Conservation (phyloP, 2,888 invertebrate genomes). For the Leuctra nigra region DNA sequence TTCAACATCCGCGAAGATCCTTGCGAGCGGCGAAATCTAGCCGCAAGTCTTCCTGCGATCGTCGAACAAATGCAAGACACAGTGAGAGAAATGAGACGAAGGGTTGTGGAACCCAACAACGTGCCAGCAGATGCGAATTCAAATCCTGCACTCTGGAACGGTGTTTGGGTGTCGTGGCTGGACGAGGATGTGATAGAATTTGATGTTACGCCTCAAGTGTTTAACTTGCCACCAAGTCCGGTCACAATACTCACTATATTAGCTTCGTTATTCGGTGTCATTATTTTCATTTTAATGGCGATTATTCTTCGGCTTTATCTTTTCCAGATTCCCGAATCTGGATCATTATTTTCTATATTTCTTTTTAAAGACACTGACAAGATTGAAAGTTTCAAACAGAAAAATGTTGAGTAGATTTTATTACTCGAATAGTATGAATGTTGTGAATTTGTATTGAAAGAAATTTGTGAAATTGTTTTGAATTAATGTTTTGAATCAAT, state of each 20-base stretch:
- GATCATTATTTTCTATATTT: conserved; percentile 15
- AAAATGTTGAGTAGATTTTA: conserved; percentile 11
- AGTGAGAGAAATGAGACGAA: conserved; percentile 40
- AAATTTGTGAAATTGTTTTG: no score
- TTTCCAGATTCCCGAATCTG: conserved; percentile 1
- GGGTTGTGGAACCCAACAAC: conserved; percentile 43
- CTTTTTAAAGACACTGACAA: background rate
- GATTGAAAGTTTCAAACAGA: background rate
- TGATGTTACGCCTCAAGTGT: background rate
- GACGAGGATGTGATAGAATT: conserved; percentile 35
- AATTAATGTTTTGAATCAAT: no score
- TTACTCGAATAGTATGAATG: no score
- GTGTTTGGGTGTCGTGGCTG: conserved; percentile 53
- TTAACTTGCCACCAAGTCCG: background rate
- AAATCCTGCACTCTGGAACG: conserved; percentile 48
- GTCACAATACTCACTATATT: conserved; percentile 1
- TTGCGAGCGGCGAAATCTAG: conserved; percentile 44
- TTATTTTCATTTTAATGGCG: conserved; percentile 12
- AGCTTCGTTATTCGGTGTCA: conserved; percentile 4
- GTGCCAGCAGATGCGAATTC: conserved; percentile 42
- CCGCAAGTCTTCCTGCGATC: conserved; percentile 38
- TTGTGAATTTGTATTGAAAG: no score
- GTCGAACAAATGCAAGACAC: conserved; percentile 40
- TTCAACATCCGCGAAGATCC: conserved; percentile 41
- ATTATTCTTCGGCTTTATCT: conserved; percentile 7